These are phyloP conservation scores for Rhinatrema bivittatum DNA, from an alignment of 2,797 vertebrate genomes.

Conservation along the genomic window DNA sequence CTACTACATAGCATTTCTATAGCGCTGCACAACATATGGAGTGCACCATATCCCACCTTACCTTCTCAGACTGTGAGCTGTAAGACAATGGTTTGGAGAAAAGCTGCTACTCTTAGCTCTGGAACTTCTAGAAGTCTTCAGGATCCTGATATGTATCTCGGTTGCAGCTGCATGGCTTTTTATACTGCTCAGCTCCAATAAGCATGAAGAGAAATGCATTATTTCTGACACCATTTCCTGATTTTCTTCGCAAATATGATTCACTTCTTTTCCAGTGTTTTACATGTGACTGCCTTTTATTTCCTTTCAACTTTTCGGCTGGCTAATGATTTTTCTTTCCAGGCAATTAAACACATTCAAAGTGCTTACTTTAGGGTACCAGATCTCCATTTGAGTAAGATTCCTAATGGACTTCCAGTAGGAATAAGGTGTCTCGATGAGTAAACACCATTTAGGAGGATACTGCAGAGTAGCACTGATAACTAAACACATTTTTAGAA, in stretches of 20 bases:
- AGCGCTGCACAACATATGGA: too few species aligned
- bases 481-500: too few species aligned
- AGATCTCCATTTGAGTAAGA: slow-evolving; percentile 31
- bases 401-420: slow-evolving; percentile 16
- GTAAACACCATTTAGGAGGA: slow-evolving; percentile 39
- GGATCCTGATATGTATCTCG: slow-evolving; percentile 43
- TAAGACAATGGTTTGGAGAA: too few species aligned
- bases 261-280: slow-evolving; percentile 16
- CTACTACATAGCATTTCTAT: too few species aligned
- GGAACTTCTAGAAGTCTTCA: slow-evolving; percentile 34
- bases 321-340: too few species aligned
- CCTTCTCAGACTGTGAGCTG: too few species aligned
- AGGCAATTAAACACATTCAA: slow-evolving; percentile 47
- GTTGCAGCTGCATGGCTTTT: slow-evolving; percentile 38
- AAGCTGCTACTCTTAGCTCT: slow-evolving; percentile 14
- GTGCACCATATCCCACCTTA: too few species aligned
- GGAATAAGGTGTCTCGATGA: slow-evolving; percentile 32
- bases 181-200: slow-evolving; percentile 59
- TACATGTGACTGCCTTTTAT: too few species aligned
- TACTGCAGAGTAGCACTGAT: slow-evolving; percentile 20
- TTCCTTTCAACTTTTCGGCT: too few species aligned
- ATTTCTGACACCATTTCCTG: slow-evolving; percentile 51
- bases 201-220: slow-evolving; percentile 47
- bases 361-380: slow-evolving; percentile 50
- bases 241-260: slow-evolving; percentile 15